Base-by-base conservation (phyloP, 2,113 vertebrate species). In the Amphiprion percula region DNA sequence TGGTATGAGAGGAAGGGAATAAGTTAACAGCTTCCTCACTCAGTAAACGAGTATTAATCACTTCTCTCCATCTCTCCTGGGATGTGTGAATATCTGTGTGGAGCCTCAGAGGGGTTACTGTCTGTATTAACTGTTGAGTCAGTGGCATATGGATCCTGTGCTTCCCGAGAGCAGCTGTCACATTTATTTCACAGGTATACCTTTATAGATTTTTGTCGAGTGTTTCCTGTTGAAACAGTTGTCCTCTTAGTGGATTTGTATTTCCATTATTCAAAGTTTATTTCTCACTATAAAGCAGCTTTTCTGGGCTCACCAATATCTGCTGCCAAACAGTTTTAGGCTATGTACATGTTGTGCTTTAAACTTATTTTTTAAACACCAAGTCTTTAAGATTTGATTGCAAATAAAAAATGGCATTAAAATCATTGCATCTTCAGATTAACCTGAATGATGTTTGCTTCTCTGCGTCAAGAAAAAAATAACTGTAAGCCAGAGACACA, bases 91-190 rank as follows among this genome's bases (percentile, higher is more conserved):
- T 44, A 21, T 79, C 52, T 68, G 58, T 44, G 30, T 4, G 66
- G 8, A 61, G 21, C 33, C 58, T 37, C 68, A 8, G 61, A 61
- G 54, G 12, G 0, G 41, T 0, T 46, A 16, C 10, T 78, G 37
- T 86, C 77, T 76, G 56, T 92, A 87, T 68, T 17, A 93, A 82
- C 33, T 33, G 39, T 90, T 92, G 92, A 82, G 64, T 75, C 53
- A 46, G 37, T 85, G 83, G 82, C 85, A 21, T 23, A 2, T n/a
- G 63, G 66, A 73, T 68, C 41, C 37, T 21, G 49, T 77, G 6
- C 46, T 50, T 37, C 85, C 39, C 7, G 12, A 59, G 37, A 74
- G 49, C 17, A 44, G 12, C 63, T 52, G 52, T 73, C 47, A 53
- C 28, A 44, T 76, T 82, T 26, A 50, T 61, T 41, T 67, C 39